Conservation (phyloP, 2,113 vertebrate species). For the Cyrtonyx montezumae region DNA sequence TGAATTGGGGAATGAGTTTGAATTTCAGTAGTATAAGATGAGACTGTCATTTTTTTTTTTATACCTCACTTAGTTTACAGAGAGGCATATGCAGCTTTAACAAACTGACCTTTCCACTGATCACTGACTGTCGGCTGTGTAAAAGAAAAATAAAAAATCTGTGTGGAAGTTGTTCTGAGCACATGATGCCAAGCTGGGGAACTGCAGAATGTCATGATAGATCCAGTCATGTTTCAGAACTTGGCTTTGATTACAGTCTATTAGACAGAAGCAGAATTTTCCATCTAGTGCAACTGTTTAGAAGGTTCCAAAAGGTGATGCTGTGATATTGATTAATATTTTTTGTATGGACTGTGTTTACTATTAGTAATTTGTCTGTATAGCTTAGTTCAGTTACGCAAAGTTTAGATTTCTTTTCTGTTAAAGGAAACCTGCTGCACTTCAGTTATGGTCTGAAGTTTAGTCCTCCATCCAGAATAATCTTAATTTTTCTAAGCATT, state of each 20-base stretch:
- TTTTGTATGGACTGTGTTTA: background rate
- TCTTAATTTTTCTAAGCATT: background rate
- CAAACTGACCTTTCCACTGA: background rate
- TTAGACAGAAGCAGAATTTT: background rate
- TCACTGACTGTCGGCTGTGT: background rate
- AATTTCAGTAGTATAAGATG: background rate
- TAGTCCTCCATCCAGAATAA: background rate
- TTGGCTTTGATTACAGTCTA: background rate
- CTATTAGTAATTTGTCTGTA: background rate
- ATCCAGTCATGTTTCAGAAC: background rate
- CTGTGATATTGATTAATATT: background rate
- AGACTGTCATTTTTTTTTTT: background rate
- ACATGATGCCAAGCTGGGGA: background rate
- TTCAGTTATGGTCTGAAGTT: background rate
- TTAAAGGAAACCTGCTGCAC: background rate
- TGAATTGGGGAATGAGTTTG: background rate
- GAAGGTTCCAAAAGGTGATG: background rate
- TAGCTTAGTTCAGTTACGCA: background rate
- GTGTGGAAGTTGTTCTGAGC: background rate
- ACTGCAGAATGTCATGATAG: conserved; percentile 40
- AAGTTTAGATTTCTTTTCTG: background rate
- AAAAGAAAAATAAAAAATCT: background rate
- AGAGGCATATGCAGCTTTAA: background rate
- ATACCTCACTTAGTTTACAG: background rate
- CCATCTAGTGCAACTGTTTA: background rate